These are phyloP conservation scores for Charanyca ferruginea DNA, from an alignment of 2,888 invertebrate species.

Conservation along the genomic window DNA sequence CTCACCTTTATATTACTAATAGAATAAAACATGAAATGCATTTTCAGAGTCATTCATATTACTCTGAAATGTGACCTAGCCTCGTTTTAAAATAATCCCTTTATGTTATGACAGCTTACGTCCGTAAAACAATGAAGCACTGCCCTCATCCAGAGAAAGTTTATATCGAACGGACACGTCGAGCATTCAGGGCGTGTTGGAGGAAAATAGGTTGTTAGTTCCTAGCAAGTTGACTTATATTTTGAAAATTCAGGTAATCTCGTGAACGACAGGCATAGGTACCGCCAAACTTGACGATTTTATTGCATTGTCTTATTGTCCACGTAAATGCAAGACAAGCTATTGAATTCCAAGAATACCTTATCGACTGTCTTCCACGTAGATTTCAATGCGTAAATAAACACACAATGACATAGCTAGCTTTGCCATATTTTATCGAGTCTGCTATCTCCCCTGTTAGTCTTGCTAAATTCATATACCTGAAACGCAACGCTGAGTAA, in stretches of 20 bases:
- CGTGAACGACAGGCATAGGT: not conserved
- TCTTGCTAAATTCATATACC: conserved; percentile 40
- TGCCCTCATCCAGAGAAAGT: not conserved
- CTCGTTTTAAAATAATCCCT: too few relatives aligned
- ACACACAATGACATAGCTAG: conserved; percentile 6
- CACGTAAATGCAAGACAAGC: not conserved
- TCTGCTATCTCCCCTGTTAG: conserved; percentile 38
- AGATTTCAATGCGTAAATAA: conserved; percentile 6
- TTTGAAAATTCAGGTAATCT: not conserved
- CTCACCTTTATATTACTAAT: too few relatives aligned
- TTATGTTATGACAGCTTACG: not conserved
- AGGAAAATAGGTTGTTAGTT: not conserved
- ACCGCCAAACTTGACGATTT: not conserved
- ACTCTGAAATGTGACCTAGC: too few relatives aligned
- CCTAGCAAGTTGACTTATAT: not conserved
- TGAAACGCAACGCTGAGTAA: conserved; percentile 14
- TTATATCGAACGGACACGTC: not conserved
- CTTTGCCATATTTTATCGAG: conserved; percentile 19
- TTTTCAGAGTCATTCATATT: too few relatives aligned
- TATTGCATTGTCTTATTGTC: not conserved
- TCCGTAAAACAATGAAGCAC: not conserved
- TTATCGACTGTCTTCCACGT: not conserved
- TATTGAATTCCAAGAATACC: not conserved
- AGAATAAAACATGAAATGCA: too few relatives aligned
- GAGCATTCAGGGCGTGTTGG: not conserved